These are phyloP conservation scores for Cochlearius cochlearius DNA, from an alignment of 2,113 vertebrate genomes.

Conservation along the genomic window DNA sequence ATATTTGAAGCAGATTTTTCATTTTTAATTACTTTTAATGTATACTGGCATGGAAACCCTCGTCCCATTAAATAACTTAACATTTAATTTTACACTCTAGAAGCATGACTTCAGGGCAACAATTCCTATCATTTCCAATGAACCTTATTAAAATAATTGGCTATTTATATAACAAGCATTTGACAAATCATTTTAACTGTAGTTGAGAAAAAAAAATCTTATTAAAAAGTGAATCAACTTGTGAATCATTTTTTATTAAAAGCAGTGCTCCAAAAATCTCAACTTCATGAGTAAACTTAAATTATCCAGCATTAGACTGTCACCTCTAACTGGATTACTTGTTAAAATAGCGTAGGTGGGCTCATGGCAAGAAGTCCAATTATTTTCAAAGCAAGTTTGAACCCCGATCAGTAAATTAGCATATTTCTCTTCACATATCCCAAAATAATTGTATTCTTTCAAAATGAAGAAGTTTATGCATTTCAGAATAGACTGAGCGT, in stretches of 20 bases:
- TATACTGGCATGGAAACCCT: slow-evolving; percentile 26
- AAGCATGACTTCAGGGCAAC: slow-evolving; percentile 64
- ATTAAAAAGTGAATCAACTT: slow-evolving; percentile 24
- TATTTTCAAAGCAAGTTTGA: background rate
- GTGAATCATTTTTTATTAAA: background rate
- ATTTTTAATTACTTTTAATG: slow-evolving; percentile 53
- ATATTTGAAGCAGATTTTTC: background rate
- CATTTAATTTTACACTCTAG: slow-evolving; percentile 58
- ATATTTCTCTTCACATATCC: background rate
- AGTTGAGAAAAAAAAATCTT: background rate
- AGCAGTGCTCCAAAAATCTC: background rate
- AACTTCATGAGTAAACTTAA: background rate
- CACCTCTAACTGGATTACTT: background rate
- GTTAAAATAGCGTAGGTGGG: background rate
- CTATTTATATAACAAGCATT: slow-evolving; percentile 67
- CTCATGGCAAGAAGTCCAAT: background rate
- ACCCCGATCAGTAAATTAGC: background rate
- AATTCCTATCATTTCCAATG: slow-evolving; percentile 64
- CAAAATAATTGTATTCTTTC: background rate
- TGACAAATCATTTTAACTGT: slow-evolving; percentile 70
- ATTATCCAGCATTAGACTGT: background rate
- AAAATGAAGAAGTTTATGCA: background rate
- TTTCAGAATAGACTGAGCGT: background rate
- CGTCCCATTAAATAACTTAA: slow-evolving; percentile 24
- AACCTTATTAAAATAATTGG: slow-evolving; percentile 83